Conservation (phyloP, 2,113 vertebrate species). For the Triplophysa rosa region DNA sequence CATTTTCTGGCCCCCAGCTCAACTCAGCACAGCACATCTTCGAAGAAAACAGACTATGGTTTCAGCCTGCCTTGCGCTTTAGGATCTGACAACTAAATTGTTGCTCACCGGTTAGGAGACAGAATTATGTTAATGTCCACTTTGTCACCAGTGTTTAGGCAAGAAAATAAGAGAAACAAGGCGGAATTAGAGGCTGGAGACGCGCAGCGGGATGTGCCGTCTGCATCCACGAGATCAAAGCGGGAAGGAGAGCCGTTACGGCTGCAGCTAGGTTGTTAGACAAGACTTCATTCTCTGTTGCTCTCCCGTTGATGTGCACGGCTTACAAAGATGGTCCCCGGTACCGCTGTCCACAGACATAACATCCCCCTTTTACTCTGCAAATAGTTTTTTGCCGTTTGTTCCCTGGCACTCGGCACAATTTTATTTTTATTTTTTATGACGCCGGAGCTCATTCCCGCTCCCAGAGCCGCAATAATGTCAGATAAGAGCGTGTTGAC, state of each 20-base stretch:
- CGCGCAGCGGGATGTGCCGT: conserved; percentile 24
- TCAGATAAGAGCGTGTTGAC: conserved; percentile 47
- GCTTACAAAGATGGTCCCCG: conserved; percentile 3
- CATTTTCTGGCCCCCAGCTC: conserved; percentile 67
- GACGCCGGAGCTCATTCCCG: conserved; percentile 31
- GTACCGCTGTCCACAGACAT: conserved; percentile 8
- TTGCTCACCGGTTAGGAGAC: conserved; percentile 56
- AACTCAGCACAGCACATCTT: conserved; percentile 68
- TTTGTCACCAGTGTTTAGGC: conserved; percentile 64
- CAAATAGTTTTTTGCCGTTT: background rate
- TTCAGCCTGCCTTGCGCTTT: conserved; percentile 75
- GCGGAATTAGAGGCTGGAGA: conserved; percentile 38
- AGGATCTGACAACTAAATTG: conserved; percentile 75
- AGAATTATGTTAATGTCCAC: conserved; percentile 67
- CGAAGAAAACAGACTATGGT: conserved; percentile 67
- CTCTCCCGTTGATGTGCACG: conserved; percentile 17
- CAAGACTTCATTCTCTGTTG: conserved; percentile 32
- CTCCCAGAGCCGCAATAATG: conserved; percentile 43
- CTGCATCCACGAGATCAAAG: conserved; percentile 28
- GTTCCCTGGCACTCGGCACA: conserved; percentile 4
- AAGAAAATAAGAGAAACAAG: conserved; percentile 58
- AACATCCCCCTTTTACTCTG: background rate
- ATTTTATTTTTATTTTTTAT: conserved; percentile 36
- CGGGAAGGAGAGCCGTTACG: background rate
- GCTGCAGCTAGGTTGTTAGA: conserved; percentile 38